Percentiles rank a stretch among this genome's conserved stretches.
These are phyloP conservation scores for Mactromeris polynyma DNA, from an alignment of 2,888 invertebrate species.

Conservation along the genomic window DNA sequence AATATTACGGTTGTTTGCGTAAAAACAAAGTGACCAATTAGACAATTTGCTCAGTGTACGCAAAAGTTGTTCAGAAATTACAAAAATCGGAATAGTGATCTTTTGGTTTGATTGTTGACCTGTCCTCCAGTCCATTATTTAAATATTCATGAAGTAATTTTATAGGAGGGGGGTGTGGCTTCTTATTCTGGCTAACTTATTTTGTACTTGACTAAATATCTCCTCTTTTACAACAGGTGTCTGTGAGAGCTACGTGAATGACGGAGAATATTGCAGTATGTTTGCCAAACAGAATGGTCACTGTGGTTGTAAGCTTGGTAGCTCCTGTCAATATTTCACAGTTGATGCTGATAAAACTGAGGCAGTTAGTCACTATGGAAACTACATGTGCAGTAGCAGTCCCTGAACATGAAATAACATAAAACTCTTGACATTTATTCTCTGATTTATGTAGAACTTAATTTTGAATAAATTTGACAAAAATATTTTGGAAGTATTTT, in stretches of 20 bases:
- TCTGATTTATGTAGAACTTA: neutral
- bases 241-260: conserved; percentile 53
- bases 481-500: no score
- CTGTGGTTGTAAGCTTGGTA: conserved; percentile 65
- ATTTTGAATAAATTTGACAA: neutral
- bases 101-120: no score
- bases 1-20: no score
- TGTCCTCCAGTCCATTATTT: no score
- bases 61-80: no score
- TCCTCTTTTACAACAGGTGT: conserved; percentile 42
- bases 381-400: neutral
- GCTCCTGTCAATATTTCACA: conserved; percentile 43
- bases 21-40: no score
- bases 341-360: neutral
- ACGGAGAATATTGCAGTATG: conserved; percentile 57
- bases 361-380: neutral
- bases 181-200: no score
- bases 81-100: no score
- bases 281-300: conserved; percentile 61
- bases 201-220: no score
- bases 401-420: neutral
- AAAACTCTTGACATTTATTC: neutral
- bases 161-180: no score
- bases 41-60: no score
- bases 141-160: no score